Base-by-base conservation (phyloP, 2,113 vertebrate genomes). In the Pitta sordida region DNA sequence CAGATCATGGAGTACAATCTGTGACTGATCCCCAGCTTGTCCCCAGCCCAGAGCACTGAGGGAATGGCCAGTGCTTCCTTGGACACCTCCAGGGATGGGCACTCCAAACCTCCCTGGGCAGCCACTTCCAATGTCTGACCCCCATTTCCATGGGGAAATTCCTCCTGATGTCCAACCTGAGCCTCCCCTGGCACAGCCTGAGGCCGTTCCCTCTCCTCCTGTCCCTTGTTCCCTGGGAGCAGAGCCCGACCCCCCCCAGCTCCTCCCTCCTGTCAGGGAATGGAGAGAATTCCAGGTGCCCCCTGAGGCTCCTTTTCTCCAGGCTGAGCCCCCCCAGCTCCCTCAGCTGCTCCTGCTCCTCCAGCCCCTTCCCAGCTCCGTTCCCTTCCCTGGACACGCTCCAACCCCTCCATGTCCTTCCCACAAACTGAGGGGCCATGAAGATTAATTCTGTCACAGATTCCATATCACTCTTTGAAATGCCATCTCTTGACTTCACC, bases 371-470 rank as follows among this genome's bases (percentile, higher is more conserved):
- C 58, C 58, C 81, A 83, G 46, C 59, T 4, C 80, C 1, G 0
- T 52, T 52, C 58, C 48, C 58, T 53, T 1, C 51, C 43, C 70
- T 75, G 70, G 19, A 16, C 13, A 0, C 0, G 0, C 62, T 51
- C 71, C 83, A 77, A 37, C 63, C 63, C 46, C 37, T 60, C 55
- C 2, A 8, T 7, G n/a, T 5, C 63, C 18, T 44, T 65, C 30
- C 32, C 26, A n/a, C n/a, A 16, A 16, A n/a, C 11, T 46, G 43
- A 65, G 43, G 41, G 22, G 43, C 73, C 37, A 53, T 5, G 23
- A 48, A 43, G 21, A 36, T 36, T 7, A 30, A 49, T 46, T 6
- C 32, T 2, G 5, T 6, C 41, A 23, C 18, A 24, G 63, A 49
- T 67, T 84, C 46, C 76, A 69, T 41, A 32, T 34, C 2, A 0